A percentile compares a stretch with the other conserved stretches of the same genome.
phyloP scores from a whole-genome alignment of 2,113 vertebrate species.

The Chascanopsetta lugubris region DNA sequence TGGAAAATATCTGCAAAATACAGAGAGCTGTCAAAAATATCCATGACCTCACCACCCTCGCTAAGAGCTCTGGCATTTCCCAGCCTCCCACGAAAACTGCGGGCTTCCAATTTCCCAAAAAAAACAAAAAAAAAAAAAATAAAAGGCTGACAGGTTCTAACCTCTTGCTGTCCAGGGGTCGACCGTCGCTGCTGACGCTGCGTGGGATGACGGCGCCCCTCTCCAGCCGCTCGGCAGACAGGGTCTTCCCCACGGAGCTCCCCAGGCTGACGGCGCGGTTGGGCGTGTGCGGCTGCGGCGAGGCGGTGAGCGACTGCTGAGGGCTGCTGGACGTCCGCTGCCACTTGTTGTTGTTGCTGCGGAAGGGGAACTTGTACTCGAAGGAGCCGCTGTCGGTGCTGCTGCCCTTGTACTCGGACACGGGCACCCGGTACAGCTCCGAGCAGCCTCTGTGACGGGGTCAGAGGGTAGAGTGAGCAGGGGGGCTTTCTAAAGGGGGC shows the following conservation, averaged over 20 bases:
- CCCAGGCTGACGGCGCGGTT: slow-evolving; percentile 83
- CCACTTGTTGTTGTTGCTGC: slow-evolving; percentile 97
- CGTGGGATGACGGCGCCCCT: slow-evolving; percentile 90
- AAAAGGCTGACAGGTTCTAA: slow-evolving; percentile 23
- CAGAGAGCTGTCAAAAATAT: no score
- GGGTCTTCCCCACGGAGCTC: slow-evolving; percentile 88
- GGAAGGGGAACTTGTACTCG: slow-evolving; percentile 98
- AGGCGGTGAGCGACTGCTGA: slow-evolving; percentile 88
- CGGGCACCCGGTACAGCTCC: slow-evolving; percentile 92
- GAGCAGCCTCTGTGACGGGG: slow-evolving; percentile 87
- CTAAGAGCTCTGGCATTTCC: no score
- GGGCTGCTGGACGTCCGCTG: slow-evolving; percentile 90
- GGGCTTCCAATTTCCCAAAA: no score
- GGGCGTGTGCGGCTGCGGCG: slow-evolving; percentile 84
- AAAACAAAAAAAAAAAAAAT: no score
- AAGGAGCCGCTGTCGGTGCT: slow-evolving; percentile 89
- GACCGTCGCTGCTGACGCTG: slow-evolving; percentile 96
- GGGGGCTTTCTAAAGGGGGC: background rate
- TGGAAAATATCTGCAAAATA: no score
- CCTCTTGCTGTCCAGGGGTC: slow-evolving; percentile 92
- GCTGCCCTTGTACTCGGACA: slow-evolving; percentile 93
- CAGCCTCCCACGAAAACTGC: background rate
- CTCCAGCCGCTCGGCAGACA: slow-evolving; percentile 86
- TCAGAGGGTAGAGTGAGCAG: background rate
- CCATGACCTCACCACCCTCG: no score